Evolutionary conservation across 2,113 vertebrate species (phyloP), one percentile per base, ranked within the genome.

Genomic region (Neodon shergylaensis): DNA sequence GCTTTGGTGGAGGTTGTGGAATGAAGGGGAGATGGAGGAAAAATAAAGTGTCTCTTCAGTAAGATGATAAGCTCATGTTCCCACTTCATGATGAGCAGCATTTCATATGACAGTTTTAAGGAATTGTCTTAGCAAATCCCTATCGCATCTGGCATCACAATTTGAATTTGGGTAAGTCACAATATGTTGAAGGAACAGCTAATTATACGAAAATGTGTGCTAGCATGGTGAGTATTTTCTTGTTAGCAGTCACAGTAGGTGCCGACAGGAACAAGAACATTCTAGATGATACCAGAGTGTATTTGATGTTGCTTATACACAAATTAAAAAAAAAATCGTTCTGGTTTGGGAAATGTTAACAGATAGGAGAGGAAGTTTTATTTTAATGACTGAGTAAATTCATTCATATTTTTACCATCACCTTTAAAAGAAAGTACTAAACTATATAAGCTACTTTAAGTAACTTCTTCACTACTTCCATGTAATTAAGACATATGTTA

Each of bases 51-150:
- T 78, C 90, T 78, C 42, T 42, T 90, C 76, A 61, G 49, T 79
- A 52, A 8, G 89, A 31, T 19, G 92, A 33, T 78, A 88, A 92
- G 49, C 82, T 82, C 86, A 74, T 92, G 11, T 42, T 26, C 93
- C 73, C 58, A 33, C 33, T 54, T 9, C 73, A 84, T 36, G 93
- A 42, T 58, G 47, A 92, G 44, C 90, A 97, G 97, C 61, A 92
- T 78, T 94, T 97, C 81, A 92, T 95, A 94, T 3, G 65, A 13
- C 47, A 28, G 8, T 19, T 58, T 92, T 63, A 76, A 78, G n/a
- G 78, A 74, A 78, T 77, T 87, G 95, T 68, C 91, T 95, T 87
- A 74, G 82, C 86, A 96, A 96, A 96, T 95, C 16, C 44, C 47
- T 33, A 84, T 88, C 95, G 91, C 61, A 58, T 91, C 94, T 90